phyloP scores from a whole-genome alignment of 2,113 vertebrate species.

The Triplophysa siluroides region DNA sequence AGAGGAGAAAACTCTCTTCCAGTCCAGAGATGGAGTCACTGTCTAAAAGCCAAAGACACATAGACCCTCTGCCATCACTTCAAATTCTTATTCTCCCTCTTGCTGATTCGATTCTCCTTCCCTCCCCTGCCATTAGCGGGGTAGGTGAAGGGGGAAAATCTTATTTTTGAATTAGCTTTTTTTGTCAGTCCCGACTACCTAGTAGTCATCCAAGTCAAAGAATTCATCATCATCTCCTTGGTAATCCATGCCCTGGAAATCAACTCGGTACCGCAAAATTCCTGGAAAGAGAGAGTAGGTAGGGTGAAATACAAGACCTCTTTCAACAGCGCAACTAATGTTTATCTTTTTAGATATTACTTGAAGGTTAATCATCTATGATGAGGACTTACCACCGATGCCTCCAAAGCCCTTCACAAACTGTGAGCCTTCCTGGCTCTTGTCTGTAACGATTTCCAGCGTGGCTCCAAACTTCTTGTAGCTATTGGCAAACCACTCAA shows the following conservation, averaged over 20 bases:
- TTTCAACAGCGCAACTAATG: not conserved
- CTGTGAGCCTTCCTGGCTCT: slow-evolving; percentile 99
- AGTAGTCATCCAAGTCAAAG: slow-evolving; percentile 99
- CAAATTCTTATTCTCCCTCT: slow-evolving; percentile 22
- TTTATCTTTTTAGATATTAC: not conserved
- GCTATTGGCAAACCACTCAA: slow-evolving; percentile 99
- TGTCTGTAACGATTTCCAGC: slow-evolving; percentile 99
- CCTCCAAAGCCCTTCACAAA: slow-evolving; percentile 99
- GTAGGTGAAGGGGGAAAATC: slow-evolving; percentile 26
- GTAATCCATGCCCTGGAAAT: slow-evolving; percentile 99
- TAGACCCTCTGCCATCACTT: slow-evolving; percentile 24
- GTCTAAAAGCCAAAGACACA: slow-evolving; percentile 79
- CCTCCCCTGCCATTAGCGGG: slow-evolving; percentile 17
- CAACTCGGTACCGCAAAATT: slow-evolving; percentile 99
- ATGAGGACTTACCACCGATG: slow-evolving; percentile 86
- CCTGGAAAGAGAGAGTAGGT: slow-evolving; percentile 69
- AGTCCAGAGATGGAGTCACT: slow-evolving; percentile 54
- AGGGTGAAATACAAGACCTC: not conserved
- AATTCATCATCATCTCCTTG: slow-evolving; percentile 98
- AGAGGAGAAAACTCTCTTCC: slow-evolving; percentile 41
- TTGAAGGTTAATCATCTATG: not conserved
- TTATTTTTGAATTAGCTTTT: slow-evolving; percentile 14
- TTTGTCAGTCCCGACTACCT: slow-evolving; percentile 92
- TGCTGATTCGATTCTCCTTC: slow-evolving; percentile 35
- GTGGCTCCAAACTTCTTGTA: slow-evolving; percentile 99